Evolutionary conservation across 2,888 invertebrate species (phyloP).

Genomic region (Frankliniella fusca): DNA sequence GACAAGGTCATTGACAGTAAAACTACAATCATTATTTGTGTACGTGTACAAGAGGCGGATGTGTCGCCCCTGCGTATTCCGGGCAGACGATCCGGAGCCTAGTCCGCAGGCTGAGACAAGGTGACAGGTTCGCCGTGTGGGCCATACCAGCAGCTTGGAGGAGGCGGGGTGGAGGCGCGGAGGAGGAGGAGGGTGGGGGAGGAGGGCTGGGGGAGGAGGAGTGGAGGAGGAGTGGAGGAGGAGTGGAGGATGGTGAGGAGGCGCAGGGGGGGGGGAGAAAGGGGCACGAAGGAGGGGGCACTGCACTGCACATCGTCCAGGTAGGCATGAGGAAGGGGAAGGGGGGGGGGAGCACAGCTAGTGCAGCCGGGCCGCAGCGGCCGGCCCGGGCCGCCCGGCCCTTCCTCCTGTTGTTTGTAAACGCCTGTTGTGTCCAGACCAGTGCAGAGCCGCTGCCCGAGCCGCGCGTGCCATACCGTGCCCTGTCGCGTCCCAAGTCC

Average conservation of each 20-base stretch:
- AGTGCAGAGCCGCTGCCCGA: no score
- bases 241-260: constrained; percentile 8
- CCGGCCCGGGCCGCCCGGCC: not conserved
- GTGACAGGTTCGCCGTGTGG: not conserved
- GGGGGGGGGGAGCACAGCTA: constrained; percentile 14
- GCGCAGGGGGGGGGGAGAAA: not conserved
- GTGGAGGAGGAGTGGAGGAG: constrained; percentile 33
- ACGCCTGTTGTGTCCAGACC: no score
- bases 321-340: constrained; percentile 28
- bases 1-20: no score
- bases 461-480: no score
- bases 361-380: not conserved
- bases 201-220: not conserved
- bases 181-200: constrained; percentile 31
- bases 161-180: constrained; percentile 29
- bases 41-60: no score
- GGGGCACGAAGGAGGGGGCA: not conserved
- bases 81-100: no score
- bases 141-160: not conserved
- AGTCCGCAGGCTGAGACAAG: no score
- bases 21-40: no score
- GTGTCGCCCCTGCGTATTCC: no score
- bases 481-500: no score
- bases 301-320: not conserved
- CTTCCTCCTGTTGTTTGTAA: no score